Evolutionary conservation across 2,797 vertebrate genomes (phyloP), one percentile per base, ranked within the genome.

Genomic region (Alca torda): DNA sequence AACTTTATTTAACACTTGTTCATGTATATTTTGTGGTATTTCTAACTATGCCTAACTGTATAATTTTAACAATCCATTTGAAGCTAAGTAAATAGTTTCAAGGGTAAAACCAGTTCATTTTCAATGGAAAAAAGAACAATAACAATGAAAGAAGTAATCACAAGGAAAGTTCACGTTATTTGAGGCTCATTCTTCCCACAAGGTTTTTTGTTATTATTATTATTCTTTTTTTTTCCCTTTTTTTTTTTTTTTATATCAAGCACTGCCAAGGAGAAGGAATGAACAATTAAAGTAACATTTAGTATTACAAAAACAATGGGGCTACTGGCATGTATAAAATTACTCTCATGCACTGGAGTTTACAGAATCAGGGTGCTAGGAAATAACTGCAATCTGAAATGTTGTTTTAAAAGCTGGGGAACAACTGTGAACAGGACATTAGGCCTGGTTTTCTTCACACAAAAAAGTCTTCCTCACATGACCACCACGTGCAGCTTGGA

Each of bases 31-130:
- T 92, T 85, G 39, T 67, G 57, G 19, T 69, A 89, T 70, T 89
- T 88, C 25, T 80, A 78, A 92, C 41, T 64, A 48, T 45, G 76
- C 28, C 51, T 67, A 92, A 85, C 57, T 50, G 43, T 24, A 10
- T 51, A 41, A 91, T 89, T 87, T 72, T 86, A 90, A 87, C 63
- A 93, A 81, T 72, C 72, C 51, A 20, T 70, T 37, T 69, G 84
- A 91, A 93, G 37, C 68, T 84, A 89, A 87, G 68, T 41, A 93
- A 96, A 96, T 33, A 91, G 53, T 75, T 43, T 64, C 56, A 92
- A 95, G 83, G 92, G 70, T 79, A 89, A 89, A 96, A 73, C 16
- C 51, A 87, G 91, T 82, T 95, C 75, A 91, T 45, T 94, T 87
- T 88, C 31, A 78, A 89, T 39, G 37, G 87, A 85, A 91, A 86